These are phyloP conservation scores for Tetranychus truncatus DNA, from an alignment of 2,888 invertebrate genomes.

Conservation along the genomic window DNA sequence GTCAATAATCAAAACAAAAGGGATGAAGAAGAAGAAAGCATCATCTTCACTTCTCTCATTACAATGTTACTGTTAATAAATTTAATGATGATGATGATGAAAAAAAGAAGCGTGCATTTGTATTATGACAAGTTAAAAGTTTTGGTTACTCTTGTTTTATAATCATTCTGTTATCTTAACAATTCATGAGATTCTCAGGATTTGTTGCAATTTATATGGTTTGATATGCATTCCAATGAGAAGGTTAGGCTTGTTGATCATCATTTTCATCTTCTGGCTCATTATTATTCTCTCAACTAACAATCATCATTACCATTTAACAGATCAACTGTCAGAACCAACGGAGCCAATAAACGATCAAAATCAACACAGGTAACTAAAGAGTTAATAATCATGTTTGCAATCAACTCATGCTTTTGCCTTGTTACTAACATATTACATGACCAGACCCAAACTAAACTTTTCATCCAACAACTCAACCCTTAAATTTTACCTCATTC, in stretches of 20 bases:
- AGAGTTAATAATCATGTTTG: not conserved
- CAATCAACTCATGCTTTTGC: not conserved
- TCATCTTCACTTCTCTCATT: not conserved
- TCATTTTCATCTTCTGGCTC: not conserved
- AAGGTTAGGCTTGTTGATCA: not conserved
- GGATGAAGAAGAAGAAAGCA: not conserved
- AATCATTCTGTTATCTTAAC: not conserved
- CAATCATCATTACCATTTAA: not conserved
- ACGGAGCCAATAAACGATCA: not conserved
- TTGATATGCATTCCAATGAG: not conserved
- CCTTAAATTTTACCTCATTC: not conserved
- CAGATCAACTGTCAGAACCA: slow-evolving; percentile 1
- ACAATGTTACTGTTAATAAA: not conserved
- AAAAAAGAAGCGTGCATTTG: not conserved
- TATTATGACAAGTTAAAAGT: not conserved
- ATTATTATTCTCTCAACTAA: too few relatives aligned
- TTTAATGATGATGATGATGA: not conserved
- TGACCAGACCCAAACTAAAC: not conserved
- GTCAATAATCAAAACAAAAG: not conserved
- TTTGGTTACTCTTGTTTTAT: not conserved
- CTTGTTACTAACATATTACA: not conserved
- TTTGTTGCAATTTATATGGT: not conserved
- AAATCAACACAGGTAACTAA: not conserved
- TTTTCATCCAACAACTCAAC: not conserved
- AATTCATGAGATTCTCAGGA: not conserved